These are phyloP conservation scores for Anoplolepis gracilipes DNA, from an alignment of 1,140 invertebrate genomes.

Conservation along the genomic window DNA sequence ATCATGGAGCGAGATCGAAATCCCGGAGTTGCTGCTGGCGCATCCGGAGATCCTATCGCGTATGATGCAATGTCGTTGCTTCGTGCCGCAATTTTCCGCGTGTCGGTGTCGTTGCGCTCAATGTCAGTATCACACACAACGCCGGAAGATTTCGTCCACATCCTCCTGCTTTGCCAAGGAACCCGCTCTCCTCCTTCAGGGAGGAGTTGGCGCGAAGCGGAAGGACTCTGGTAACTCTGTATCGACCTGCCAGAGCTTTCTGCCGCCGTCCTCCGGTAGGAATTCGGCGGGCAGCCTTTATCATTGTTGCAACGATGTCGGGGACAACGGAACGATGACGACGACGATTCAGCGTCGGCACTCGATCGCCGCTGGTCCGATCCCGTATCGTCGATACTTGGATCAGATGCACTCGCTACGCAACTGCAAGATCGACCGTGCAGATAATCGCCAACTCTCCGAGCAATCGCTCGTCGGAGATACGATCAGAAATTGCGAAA, in stretches of 20 bases:
- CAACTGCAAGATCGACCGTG: slow-evolving; percentile 50
- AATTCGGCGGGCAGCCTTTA: slow-evolving; percentile 71
- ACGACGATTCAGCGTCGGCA: slow-evolving; percentile 40
- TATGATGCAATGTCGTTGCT: slow-evolving; percentile 60
- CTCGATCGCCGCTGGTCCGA: slow-evolving; percentile 34
- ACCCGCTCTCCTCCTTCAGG: slow-evolving; percentile 50
- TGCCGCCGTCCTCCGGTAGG: slow-evolving; percentile 71
- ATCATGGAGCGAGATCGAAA: slow-evolving; percentile 69
- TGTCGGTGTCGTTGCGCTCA: slow-evolving; percentile 69
- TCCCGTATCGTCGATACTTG: slow-evolving; percentile 69
- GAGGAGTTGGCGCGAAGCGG: slow-evolving; percentile 55
- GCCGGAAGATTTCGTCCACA: slow-evolving; percentile 67
- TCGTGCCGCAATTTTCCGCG: slow-evolving; percentile 35
- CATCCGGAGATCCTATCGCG: slow-evolving; percentile 68
- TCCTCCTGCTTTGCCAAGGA: slow-evolving; percentile 64
- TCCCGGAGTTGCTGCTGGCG: slow-evolving; percentile 61
- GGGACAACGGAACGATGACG: slow-evolving; percentile 46
- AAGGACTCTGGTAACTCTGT: slow-evolving; percentile 76
- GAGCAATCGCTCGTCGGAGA: slow-evolving; percentile 66
- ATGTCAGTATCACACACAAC: slow-evolving; percentile 60
- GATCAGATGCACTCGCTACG: slow-evolving; percentile 70
- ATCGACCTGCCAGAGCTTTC: slow-evolving; percentile 77
- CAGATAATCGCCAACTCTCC: slow-evolving; percentile 71
- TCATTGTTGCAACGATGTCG: slow-evolving; percentile 43
- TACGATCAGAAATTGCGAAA: slow-evolving; percentile 14